Evolutionary conservation across 2,113 vertebrate genomes (phyloP), one percentile per base, ranked within the genome.

Genomic region (Mugil cephalus): DNA sequence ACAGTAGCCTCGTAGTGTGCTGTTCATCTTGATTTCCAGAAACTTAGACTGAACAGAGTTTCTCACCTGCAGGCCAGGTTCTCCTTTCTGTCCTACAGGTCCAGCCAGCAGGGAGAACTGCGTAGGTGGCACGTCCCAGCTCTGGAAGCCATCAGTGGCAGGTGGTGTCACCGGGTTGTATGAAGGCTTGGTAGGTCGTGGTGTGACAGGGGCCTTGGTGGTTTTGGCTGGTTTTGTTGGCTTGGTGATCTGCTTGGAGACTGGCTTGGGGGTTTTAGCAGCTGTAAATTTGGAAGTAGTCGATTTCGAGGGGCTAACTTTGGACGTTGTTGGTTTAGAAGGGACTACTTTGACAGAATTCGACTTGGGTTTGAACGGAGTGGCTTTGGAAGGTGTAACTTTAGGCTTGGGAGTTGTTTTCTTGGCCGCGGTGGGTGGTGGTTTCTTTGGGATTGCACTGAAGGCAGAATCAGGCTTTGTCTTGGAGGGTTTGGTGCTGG

Each of bases 51-150:
- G 19, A 76, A 34, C 15, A n/a, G 17, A 73, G 12, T 52, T 53
- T 87, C 96, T 94, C 94, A 99, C 97, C 93, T 81, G 65, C 15
- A 78, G 77, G 78, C 97, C 97, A 18, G 74, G 75, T 40, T 98
- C 96, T 91, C 97, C 97, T 92, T 98, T 99, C 80, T 91, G 73
- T 43, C 96, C 96, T 0, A 89, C 92, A 80, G 93, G 86, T 88
- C 94, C 97, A 65, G 90, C 79, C 55, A 95, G 79, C 83, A 95
- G 79, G 0, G 95, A 93, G 84, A 96, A 95, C 0, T 87, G 88
- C 1, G 95, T 97, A 10, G 95, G 95, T 60, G 93, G 94, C 0
- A 93, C 72, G 11, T 96, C 92, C 70, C 95, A 95, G 89, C 93
- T 91, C 0, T 94, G 93, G 75, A 94, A 95, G 66, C 91, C 91